These are phyloP conservation scores for Portunus trituberculatus DNA, from an alignment of 1,140 invertebrate species.

Conservation along the genomic window DNA sequence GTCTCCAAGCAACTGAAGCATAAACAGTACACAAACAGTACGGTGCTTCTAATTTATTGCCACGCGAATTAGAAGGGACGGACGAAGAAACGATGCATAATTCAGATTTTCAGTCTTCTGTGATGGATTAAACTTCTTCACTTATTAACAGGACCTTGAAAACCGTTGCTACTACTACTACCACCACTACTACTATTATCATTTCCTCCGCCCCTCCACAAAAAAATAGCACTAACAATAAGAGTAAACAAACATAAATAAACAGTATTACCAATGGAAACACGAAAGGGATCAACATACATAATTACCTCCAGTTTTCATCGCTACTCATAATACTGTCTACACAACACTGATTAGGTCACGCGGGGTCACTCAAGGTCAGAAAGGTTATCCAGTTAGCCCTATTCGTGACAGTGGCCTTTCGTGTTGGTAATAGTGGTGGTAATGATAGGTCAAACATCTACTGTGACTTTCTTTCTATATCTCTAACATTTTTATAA, in stretches of 20 bases:
- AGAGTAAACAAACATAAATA: neutral
- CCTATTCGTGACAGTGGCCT: no score
- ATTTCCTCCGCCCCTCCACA: neutral
- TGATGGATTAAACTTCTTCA: no score
- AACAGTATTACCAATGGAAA: no score
- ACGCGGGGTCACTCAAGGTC: neutral
- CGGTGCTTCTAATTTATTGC: neutral
- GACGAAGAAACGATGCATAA: neutral
- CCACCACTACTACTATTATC: neutral
- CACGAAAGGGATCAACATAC: no score
- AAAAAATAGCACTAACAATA: neutral
- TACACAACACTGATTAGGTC: no score
- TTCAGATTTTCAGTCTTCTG: no score
- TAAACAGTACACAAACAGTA: neutral
- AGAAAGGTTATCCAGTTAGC: neutral
- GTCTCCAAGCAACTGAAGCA: neutral
- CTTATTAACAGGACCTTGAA: no score
- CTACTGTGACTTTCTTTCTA: neutral
- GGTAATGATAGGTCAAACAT: no score
- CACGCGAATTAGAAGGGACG: neutral
- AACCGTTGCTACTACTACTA: neutral
- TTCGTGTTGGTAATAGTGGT: no score
- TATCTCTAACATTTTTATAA: neutral
- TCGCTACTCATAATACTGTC: no score
- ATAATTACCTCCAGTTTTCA: no score